These are phyloP conservation scores for Okapia johnstoni DNA, from an alignment of 2,113 vertebrate genomes.

Conservation along the genomic window DNA sequence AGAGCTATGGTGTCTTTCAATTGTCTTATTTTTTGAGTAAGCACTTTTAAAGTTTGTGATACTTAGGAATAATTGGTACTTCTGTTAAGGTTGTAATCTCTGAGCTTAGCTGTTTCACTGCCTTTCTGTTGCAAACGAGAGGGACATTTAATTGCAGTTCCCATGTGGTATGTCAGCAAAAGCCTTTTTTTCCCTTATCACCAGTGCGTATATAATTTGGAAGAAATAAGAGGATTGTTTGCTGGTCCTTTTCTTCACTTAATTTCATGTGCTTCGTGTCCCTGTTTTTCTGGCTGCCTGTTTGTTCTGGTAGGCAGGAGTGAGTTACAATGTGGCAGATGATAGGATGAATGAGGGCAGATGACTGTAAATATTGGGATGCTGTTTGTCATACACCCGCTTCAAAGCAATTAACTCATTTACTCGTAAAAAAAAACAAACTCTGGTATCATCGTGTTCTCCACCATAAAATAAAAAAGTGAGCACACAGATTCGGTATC, in stretches of 20 bases:
- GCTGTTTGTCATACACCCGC: not conserved
- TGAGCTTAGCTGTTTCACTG: not conserved
- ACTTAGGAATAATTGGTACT: not conserved
- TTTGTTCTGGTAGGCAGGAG: not conserved
- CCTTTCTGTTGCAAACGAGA: not conserved
- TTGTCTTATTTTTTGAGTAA: not conserved
- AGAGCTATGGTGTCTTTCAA: not conserved
- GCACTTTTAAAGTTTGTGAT: not conserved
- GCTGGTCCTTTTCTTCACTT: not conserved
- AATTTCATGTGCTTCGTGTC: not conserved
- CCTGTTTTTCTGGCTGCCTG: not conserved
- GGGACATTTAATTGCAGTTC: too few relatives aligned
- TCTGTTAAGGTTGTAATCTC: not conserved
- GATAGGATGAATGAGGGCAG: not conserved
- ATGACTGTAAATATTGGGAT: not conserved
- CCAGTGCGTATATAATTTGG: not conserved
- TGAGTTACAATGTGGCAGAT: not conserved
- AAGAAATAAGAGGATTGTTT: not conserved
- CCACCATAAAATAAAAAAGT: not conserved
- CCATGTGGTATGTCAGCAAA: not conserved
- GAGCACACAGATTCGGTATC: not conserved
- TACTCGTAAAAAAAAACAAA: not conserved
- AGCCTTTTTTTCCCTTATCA: accelerated
- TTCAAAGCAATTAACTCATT: not conserved
- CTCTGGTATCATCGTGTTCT: not conserved